Percentiles rank a stretch among this genome's conserved stretches.
Conservation (phyloP, 1,140 invertebrate genomes). For the Nilaparvata lugens region DNA sequence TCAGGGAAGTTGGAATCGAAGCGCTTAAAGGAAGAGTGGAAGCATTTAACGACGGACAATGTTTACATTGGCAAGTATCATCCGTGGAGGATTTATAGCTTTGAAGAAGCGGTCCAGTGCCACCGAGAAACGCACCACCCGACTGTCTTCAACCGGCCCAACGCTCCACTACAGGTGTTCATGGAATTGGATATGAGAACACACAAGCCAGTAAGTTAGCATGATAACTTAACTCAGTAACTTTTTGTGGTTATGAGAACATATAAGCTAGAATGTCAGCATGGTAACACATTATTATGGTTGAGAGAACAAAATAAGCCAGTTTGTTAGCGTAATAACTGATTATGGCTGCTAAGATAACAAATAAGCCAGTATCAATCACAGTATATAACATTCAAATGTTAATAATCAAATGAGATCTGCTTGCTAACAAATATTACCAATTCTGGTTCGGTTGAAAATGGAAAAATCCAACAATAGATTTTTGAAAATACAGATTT, state of each 20-base stretch:
- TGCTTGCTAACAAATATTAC: no score
- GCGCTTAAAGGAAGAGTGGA: constrained; percentile 44
- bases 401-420: no score
- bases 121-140: constrained; percentile 69
- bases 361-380: no score
- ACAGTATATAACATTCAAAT: no score
- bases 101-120: constrained; percentile 59
- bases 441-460: no score
- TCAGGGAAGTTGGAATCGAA: constrained; percentile 19
- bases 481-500: no score
- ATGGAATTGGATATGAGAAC: constrained; percentile 66
- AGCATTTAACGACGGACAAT: constrained; percentile 49
- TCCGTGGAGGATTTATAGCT: constrained; percentile 49
- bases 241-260: not conserved
- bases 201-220: constrained; percentile 39
- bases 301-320: no score
- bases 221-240: not conserved
- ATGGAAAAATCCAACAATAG: no score
- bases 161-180: constrained; percentile 49
- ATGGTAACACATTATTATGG: no score
- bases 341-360: no score
- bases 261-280: not conserved
- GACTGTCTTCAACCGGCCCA: constrained; percentile 58
- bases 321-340: no score
- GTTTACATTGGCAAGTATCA: constrained; percentile 53